These are phyloP conservation scores for Crocuta crocuta DNA, from an alignment of 2,113 vertebrate species.

Conservation along the genomic window DNA sequence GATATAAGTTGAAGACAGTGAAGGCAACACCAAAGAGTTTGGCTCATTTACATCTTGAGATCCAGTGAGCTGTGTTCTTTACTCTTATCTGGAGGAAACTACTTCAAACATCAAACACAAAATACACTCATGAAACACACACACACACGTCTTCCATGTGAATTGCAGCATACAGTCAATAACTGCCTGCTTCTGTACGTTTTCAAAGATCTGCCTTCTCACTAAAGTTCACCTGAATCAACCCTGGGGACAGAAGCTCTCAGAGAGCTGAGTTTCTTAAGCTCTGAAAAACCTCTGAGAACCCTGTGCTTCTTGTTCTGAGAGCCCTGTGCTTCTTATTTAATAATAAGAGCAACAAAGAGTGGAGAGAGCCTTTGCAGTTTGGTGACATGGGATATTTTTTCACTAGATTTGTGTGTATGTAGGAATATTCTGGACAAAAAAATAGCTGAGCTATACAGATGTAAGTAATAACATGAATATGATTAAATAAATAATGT, in stretches of 20 bases:
- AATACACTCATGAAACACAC: neutral
- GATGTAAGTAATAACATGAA: neutral
- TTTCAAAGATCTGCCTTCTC: neutral
- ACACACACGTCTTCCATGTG: accelerated
- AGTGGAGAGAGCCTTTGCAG: neutral
- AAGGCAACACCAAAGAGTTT: neutral
- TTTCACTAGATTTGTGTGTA: neutral
- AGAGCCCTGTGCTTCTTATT: neutral
- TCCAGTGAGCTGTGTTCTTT: neutral
- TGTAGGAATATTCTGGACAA: neutral
- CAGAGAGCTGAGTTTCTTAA: neutral
- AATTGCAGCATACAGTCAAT: accelerated
- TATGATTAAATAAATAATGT: slow-evolving; percentile 21
- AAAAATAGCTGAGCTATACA: neutral
- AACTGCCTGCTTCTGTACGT: neutral
- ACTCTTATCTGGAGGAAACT: neutral
- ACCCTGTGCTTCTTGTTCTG: neutral
- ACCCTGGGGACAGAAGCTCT: neutral
- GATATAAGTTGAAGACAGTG: neutral
- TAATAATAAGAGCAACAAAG: neutral
- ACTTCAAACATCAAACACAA: neutral
- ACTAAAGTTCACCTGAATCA: neutral
- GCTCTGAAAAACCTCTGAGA: neutral
- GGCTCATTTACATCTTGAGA: neutral
- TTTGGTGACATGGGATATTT: neutral